phyloP scores from a whole-genome alignment of 30 jellyfish, hydroid and myxozoan species.

The Nemopilema nomurai region DNA sequence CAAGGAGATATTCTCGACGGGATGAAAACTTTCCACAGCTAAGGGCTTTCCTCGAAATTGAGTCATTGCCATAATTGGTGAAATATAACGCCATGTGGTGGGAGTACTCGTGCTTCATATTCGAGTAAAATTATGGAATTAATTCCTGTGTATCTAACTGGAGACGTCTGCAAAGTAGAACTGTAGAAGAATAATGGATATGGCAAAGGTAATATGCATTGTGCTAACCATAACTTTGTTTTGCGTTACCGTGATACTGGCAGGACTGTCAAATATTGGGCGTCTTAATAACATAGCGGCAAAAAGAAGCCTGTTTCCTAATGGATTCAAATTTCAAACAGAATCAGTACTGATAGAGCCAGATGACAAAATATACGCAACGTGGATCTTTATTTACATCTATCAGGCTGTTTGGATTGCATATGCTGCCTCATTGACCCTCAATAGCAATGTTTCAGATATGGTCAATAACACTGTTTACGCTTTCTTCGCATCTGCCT shows the following conservation, averaged over 20 bases:
- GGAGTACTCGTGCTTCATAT: no score
- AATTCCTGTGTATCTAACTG: no score
- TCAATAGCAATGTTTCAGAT: constrained; percentile 34
- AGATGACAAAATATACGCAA: constrained; percentile 3
- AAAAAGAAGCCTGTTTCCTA: constrained; percentile 28
- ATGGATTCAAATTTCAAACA: constrained; percentile 2
- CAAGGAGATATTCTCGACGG: no score
- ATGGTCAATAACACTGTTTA: constrained; percentile 25
- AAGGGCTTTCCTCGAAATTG: no score
- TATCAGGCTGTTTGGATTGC: constrained; percentile 29
- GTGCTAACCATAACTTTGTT: neutral
- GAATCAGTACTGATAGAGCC: constrained; percentile 16
- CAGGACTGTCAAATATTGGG: constrained; percentile 46
- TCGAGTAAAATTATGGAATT: no score
- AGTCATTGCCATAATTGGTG: no score
- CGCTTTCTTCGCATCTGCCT: constrained; percentile 14
- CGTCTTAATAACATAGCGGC: constrained; percentile 1
- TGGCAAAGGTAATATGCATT: constrained; percentile 2
- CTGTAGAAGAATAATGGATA: constrained; percentile 39
- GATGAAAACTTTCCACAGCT: no score
- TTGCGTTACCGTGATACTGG: constrained; percentile 18
- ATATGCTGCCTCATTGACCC: constrained; percentile 21
- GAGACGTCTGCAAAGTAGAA: no score
- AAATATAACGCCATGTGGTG: no score
- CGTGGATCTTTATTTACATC: constrained; percentile 30